Conservation (phyloP, 1,140 invertebrate species). For the Microplitis mediator region DNA sequence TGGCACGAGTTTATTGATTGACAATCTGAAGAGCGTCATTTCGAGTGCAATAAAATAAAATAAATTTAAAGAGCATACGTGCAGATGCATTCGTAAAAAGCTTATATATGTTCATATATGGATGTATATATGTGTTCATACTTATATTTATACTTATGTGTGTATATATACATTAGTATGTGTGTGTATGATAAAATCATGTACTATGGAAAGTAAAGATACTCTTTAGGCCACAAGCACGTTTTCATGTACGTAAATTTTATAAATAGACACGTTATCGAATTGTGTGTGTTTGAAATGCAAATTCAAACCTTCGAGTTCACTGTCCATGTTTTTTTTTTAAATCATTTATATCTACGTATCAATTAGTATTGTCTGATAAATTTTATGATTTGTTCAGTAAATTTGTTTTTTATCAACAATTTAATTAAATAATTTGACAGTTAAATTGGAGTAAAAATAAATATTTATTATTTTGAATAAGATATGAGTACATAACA, state of each 20-base stretch:
- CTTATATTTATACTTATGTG: no score
- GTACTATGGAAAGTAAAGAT: not conserved
- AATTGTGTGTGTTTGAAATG: constrained; percentile 15
- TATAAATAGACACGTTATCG: constrained; percentile 15
- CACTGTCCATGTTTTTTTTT: not conserved
- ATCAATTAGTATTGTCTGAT: not conserved
- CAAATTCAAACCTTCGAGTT: constrained; percentile 14
- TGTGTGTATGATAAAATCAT: no score
- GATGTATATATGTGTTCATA: no score
- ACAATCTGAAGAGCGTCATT: not conserved
- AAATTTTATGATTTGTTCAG: not conserved
- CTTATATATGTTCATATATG: not conserved
- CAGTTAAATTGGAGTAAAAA: no score
- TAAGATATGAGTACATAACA: no score
- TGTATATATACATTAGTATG: no score
- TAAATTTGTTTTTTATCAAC: not conserved
- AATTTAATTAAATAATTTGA: no score
- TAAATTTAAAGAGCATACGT: constrained; percentile 1
- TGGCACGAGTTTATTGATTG: no score
- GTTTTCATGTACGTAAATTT: not conserved
- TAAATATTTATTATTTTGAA: no score
- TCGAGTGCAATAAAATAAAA: not conserved
- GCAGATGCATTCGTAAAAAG: not conserved
- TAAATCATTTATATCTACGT: not conserved
- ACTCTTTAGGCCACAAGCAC: not conserved